Percentiles rank a stretch among this genome's conserved stretches.
These are phyloP conservation scores for Karalla daura DNA, from an alignment of 2,797 vertebrate genomes.

Conservation along the genomic window DNA sequence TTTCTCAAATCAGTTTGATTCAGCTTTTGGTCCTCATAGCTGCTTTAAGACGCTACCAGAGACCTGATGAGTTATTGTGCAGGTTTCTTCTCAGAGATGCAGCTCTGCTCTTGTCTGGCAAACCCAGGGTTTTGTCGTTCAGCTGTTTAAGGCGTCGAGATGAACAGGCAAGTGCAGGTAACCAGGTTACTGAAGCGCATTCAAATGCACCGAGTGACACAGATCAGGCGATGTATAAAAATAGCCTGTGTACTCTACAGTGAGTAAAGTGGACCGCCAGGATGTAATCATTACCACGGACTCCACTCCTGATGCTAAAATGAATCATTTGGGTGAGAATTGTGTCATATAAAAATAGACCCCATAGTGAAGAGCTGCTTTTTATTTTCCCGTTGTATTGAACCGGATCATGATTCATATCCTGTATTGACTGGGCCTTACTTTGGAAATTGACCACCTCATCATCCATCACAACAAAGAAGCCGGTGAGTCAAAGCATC, in stretches of 20 bases:
- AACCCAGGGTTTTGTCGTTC: not conserved
- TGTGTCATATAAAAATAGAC: constrained; percentile 55
- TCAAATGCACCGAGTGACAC: constrained; percentile 9
- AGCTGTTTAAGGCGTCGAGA: not conserved
- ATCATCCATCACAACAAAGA: constrained; percentile 65
- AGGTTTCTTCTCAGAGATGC: too few relatives aligned
- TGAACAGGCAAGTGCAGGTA: not conserved
- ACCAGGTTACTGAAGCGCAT: not conserved
- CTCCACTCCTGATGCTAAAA: constrained; percentile 39
- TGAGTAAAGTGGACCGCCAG: constrained; percentile 10
- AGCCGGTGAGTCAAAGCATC: constrained; percentile 69
- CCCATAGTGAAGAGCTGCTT: constrained; percentile 20
- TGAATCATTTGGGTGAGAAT: constrained; percentile 44
- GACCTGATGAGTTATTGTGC: too few relatives aligned
- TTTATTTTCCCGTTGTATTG: constrained; percentile 53
- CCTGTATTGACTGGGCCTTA: constrained; percentile 60
- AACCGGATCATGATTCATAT: constrained; percentile 73
- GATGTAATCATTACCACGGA: constrained; percentile 38
- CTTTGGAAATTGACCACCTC: constrained; percentile 62
- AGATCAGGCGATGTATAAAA: constrained; percentile 7
- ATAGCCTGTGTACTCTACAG: not conserved
- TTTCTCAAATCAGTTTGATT: too few relatives aligned
- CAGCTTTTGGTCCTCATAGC: too few relatives aligned
- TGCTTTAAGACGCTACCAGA: too few relatives aligned
- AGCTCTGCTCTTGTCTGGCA: too few relatives aligned